Percentiles rank a stretch among this genome's conserved stretches.
Conservation (phyloP, 2,888 invertebrate species). For the Tachina fera region DNA sequence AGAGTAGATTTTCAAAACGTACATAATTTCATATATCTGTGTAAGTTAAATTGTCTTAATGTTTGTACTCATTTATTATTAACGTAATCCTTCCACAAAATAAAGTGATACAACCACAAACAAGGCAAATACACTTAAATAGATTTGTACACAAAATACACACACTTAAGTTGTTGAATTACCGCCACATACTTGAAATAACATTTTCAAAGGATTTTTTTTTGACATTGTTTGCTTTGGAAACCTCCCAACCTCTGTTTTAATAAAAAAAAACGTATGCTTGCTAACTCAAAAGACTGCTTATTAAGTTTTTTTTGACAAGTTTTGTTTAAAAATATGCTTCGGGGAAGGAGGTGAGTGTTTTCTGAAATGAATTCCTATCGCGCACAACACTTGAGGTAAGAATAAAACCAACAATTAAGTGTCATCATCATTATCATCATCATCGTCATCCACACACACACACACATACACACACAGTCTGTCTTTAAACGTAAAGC, state of each 20-base stretch:
- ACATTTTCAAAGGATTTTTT: constrained; percentile 71
- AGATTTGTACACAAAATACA: constrained; percentile 73
- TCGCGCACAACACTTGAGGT: constrained; percentile 75
- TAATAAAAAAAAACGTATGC: background rate
- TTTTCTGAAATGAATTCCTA: constrained; percentile 64
- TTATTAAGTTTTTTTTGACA: constrained; percentile 42
- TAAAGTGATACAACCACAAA: constrained; percentile 81
- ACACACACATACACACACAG: background rate
- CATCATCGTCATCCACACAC: background rate
- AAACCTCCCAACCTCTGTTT: background rate
- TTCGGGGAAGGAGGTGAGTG: background rate
- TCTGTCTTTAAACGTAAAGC: constrained; percentile 10
- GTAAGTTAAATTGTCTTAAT: constrained; percentile 9
- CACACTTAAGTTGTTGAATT: constrained; percentile 46
- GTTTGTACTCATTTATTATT: constrained; percentile 72
- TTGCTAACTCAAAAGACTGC: constrained; percentile 15
- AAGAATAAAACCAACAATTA: constrained; percentile 73
- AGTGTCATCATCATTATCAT: constrained; percentile 44
- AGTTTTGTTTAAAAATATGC: background rate
- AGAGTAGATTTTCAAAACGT: background rate
- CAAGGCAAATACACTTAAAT: constrained; percentile 79
- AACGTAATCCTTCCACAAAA: constrained; percentile 81
- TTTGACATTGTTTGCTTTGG: constrained; percentile 45
- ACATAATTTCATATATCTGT: background rate
- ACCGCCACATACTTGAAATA: constrained; percentile 70